Conservation (phyloP, 2,888 invertebrate genomes). For the Falcaria lacertinaria region DNA sequence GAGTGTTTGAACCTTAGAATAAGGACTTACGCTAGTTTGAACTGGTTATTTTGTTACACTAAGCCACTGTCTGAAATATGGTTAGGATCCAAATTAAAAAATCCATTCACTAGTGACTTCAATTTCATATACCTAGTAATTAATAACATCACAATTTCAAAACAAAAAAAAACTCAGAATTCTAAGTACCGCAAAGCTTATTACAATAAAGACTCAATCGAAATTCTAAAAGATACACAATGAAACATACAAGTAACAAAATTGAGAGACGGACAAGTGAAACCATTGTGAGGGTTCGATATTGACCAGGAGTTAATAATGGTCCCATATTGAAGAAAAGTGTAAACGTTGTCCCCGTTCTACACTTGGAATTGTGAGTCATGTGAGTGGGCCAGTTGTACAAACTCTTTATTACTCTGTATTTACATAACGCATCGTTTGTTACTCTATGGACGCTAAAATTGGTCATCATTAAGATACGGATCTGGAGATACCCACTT, state of each 20-base stretch:
- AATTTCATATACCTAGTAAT: no score
- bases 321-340: slow-evolving; percentile 42
- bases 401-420: background rate
- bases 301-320: slow-evolving; percentile 40
- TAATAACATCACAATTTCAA: no score
- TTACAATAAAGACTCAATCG: no score
- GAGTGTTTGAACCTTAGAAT: no score
- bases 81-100: no score
- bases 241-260: slow-evolving; percentile 5
- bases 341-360: slow-evolving; percentile 38
- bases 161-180: no score
- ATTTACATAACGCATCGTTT: background rate
- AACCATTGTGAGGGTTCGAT: slow-evolving; percentile 33
- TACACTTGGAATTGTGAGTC: slow-evolving; percentile 20
- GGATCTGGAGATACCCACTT: no score
- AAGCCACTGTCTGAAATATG: no score
- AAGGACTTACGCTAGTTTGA: no score
- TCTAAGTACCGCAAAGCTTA: no score
- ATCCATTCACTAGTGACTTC: no score
- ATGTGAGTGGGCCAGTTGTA: background rate
- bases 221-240: background rate
- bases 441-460: background rate
- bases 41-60: no score
- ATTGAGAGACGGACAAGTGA: slow-evolving; percentile 24
- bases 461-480: background rate